Evolutionary conservation across 2,113 vertebrate genomes (phyloP).

Genomic region (Silurus meridionalis): DNA sequence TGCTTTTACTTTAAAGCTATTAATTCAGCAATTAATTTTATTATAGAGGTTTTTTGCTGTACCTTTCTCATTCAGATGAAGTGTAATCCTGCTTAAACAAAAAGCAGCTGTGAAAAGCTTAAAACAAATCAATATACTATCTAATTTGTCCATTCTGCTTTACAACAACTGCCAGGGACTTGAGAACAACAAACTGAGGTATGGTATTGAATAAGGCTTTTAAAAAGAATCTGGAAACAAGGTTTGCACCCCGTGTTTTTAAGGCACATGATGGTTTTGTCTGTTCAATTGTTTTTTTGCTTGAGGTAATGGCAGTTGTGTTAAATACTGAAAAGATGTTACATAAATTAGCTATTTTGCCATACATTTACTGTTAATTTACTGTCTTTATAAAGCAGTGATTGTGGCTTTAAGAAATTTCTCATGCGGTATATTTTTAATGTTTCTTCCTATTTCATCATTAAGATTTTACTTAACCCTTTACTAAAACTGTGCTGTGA

Average conservation of each 20-base stretch:
- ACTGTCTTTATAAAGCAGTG: conserved; percentile 1
- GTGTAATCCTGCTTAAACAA: conserved; percentile 18
- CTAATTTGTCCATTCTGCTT: neutral
- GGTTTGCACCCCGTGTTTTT: neutral
- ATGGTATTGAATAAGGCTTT: neutral
- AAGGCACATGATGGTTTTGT: neutral
- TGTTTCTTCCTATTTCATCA: neutral
- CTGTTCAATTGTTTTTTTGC: neutral
- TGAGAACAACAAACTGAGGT: neutral
- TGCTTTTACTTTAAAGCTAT: neutral
- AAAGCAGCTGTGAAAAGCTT: conserved; percentile 4
- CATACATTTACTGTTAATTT: neutral
- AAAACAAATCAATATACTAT: conserved; percentile 12
- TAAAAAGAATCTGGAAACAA: neutral
- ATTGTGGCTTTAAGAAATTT: conserved; percentile 10
- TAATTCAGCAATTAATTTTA: neutral
- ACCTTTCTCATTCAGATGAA: conserved; percentile 38
- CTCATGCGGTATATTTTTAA: neutral
- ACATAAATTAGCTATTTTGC: neutral
- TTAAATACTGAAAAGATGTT: neutral
- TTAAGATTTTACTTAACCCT: neutral
- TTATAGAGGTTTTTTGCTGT: conserved; percentile 18
- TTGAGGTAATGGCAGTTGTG: conserved; percentile 9
- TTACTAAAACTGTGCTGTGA: neutral
- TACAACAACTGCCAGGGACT: neutral